phyloP scores from a whole-genome alignment of 2,113 vertebrate species.

The Gorsachius goisagi region DNA sequence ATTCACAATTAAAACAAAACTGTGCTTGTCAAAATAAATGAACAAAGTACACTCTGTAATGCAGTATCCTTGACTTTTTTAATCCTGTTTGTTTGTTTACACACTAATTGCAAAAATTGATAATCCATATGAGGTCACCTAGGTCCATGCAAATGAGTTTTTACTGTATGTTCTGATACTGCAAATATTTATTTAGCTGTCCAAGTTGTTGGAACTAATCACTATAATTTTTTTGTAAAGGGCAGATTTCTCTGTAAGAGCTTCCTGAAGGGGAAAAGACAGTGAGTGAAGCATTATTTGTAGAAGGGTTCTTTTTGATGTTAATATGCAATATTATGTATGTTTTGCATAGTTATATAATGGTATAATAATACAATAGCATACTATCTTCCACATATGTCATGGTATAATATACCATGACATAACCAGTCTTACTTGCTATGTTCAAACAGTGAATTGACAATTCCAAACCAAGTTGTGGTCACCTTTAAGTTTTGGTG shows the following conservation, averaged over 20 bases:
- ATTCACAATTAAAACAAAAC: slow-evolving; percentile 3
- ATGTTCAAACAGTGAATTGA: not conserved
- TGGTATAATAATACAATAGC: not conserved
- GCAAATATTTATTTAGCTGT: slow-evolving; percentile 53
- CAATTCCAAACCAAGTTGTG: not conserved
- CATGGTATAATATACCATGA: not conserved
- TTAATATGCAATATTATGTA: not conserved
- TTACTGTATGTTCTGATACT: slow-evolving; percentile 29
- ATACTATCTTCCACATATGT: not conserved
- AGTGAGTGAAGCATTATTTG: not conserved
- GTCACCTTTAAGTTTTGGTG: not conserved
- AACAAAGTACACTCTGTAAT: not conserved
- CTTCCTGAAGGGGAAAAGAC: not conserved
- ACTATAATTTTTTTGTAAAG: slow-evolving; percentile 1
- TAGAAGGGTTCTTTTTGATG: not conserved
- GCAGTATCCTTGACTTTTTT: slow-evolving; percentile 40
- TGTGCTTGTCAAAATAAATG: slow-evolving; percentile 12
- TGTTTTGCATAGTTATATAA: too few relatives aligned
- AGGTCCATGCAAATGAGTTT: slow-evolving; percentile 44
- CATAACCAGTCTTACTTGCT: not conserved
- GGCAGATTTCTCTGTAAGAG: not conserved
- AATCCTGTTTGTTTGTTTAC: slow-evolving; percentile 57
- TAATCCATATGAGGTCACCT: slow-evolving; percentile 34
- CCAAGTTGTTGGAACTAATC: not conserved
- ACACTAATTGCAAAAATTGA: slow-evolving; percentile 46